phyloP scores from a whole-genome alignment of 2,888 invertebrate genomes.

The Noctuana brunneofusca region DNA sequence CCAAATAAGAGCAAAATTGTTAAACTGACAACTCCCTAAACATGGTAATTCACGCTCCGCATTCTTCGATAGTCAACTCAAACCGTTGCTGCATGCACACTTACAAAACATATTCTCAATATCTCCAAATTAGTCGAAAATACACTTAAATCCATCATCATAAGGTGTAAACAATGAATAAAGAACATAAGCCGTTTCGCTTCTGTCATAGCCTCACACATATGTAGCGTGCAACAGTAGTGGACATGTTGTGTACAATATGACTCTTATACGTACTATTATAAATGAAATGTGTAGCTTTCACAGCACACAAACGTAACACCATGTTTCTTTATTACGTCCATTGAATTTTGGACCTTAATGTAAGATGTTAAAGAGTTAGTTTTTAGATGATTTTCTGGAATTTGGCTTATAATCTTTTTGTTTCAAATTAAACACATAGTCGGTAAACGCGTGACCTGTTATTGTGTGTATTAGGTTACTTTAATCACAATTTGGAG shows the following conservation, averaged over 20 bases:
- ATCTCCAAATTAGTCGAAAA: conserved; percentile 51
- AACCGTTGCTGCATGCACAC: conserved; percentile 68
- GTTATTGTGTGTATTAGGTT: conserved; percentile 83
- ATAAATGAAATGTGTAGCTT: conserved; percentile 82
- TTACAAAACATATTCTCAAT: conserved; percentile 67
- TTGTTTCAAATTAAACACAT: conserved; percentile 49
- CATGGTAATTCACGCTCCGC: conserved; percentile 80
- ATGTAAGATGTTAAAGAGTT: rapidly evolving
- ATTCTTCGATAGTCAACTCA: conserved; percentile 78
- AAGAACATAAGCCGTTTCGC: conserved; percentile 46
- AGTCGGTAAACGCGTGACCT: conserved; percentile 79
- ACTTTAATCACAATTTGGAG: conserved; percentile 82
- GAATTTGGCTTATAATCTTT: conserved; percentile 48
- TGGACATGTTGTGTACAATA: conserved; percentile 76
- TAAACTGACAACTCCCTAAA: conserved; percentile 78
- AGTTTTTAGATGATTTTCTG: conserved; percentile 40
- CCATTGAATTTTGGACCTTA: conserved; percentile 45
- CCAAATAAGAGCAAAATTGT: conserved; percentile 72
- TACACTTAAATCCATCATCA: conserved; percentile 7
- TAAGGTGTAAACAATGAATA: conserved; percentile 6
- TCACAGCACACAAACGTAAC: conserved; percentile 77
- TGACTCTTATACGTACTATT: conserved; percentile 75
- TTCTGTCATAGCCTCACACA: conserved; percentile 56
- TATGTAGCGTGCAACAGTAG: conserved; percentile 70
- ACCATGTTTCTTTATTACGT: conserved; percentile 51